These are phyloP conservation scores for Copsychus sechellarum DNA, from an alignment of 2,113 vertebrate genomes.

Conservation along the genomic window DNA sequence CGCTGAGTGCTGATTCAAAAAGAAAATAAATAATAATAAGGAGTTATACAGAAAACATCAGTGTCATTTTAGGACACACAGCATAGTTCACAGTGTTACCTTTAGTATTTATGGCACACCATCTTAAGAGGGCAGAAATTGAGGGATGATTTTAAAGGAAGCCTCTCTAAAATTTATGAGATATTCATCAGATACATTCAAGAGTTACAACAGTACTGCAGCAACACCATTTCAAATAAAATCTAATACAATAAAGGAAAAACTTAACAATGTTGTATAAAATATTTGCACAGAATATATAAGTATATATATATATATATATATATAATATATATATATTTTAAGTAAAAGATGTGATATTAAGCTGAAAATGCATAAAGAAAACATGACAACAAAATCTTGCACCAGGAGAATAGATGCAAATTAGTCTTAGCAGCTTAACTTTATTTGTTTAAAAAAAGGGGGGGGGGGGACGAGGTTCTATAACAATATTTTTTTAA, in stretches of 20 bases:
- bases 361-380: background rate
- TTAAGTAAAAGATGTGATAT: background rate
- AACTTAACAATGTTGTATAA: background rate
- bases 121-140: background rate
- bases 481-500: background rate
- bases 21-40: background rate
- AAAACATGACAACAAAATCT: background rate
- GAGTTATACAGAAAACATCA: background rate
- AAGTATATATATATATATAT: no score
- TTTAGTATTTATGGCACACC: background rate
- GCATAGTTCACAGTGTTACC: background rate
- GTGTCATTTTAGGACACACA: background rate
- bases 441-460: background rate
- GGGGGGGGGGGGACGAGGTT: no score
- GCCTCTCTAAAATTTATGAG: background rate
- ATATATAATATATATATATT: background rate
- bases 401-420: background rate
- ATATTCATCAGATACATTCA: background rate
- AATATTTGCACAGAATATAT: background rate
- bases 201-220: background rate
- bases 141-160: background rate
- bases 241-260: background rate
- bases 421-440: background rate
- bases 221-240: background rate
- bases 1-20: background rate